phyloP scores from a whole-genome alignment of 1,140 invertebrate genomes.

The Brevipalpus yothersi region DNA sequence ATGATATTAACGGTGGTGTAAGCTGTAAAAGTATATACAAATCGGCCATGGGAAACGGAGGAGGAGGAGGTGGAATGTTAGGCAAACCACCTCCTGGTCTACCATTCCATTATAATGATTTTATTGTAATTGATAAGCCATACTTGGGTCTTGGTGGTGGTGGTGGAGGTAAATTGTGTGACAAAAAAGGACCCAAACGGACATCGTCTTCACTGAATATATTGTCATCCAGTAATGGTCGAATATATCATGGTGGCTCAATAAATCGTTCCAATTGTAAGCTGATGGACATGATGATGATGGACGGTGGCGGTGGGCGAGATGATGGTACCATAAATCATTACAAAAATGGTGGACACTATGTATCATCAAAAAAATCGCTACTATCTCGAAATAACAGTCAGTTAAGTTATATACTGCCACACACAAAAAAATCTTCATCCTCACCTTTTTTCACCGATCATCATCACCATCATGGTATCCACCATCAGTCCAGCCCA shows the following conservation, averaged over 20 bases:
- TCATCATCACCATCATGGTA: background rate
- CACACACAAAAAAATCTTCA: background rate
- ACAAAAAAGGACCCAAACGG: no score
- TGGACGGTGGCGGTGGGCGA: background rate
- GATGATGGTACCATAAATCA: background rate
- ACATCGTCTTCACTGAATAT: no score
- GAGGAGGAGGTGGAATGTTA: background rate
- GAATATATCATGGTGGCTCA: no score
- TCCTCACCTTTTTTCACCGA: background rate
- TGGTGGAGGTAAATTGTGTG: no score
- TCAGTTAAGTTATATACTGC: background rate
- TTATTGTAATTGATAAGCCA: slow-evolving; percentile 3
- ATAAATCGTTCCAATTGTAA: no score
- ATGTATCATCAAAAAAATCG: no score
- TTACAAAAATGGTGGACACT: no score
- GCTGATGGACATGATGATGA: background rate
- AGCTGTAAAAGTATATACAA: background rate
- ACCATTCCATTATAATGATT: slow-evolving; percentile 2
- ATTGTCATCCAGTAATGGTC: no score
- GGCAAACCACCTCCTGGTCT: background rate
- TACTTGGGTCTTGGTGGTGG: background rate
- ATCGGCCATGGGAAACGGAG: background rate
- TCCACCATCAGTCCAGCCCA: background rate
- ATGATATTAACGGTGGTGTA: no score
- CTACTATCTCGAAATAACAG: background rate